These are phyloP conservation scores for Drosophila burlai DNA, from an alignment of 1,140 invertebrate genomes.

Conservation along the genomic window DNA sequence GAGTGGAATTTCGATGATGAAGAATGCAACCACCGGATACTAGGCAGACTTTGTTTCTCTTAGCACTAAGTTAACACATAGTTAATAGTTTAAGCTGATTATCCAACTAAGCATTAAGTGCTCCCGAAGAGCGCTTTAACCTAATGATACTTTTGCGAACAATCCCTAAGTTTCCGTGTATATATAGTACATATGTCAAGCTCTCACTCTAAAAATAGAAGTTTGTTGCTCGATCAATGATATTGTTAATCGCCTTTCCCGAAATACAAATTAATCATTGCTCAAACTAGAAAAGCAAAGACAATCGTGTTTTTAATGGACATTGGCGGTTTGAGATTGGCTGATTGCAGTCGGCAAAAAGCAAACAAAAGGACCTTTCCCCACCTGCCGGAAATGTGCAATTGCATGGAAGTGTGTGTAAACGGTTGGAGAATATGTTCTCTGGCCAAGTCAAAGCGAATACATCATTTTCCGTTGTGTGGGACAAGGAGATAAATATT, in stretches of 20 bases:
- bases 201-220: slow-evolving; percentile 31
- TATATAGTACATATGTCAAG: slow-evolving; percentile 23
- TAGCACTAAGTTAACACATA: slow-evolving; percentile 46
- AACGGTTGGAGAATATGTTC: neutral
- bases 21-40: slow-evolving; percentile 38
- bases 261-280: slow-evolving; percentile 42
- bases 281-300: slow-evolving; percentile 12
- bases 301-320: neutral
- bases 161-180: slow-evolving; percentile 4
- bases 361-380: neutral
- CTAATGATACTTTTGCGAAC: neutral
- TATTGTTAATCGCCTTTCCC: slow-evolving; percentile 30
- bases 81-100: slow-evolving; percentile 54
- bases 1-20: neutral
- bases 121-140: neutral
- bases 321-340: neutral
- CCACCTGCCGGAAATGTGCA: neutral
- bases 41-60: slow-evolving; percentile 36
- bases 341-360: neutral
- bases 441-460: neutral
- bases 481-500: slow-evolving; percentile 39
- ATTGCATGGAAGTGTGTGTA: neutral
- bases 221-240: slow-evolving; percentile 21
- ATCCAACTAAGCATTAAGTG: slow-evolving; percentile 16
- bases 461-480: slow-evolving; percentile 5